A percentile compares a stretch with the other conserved stretches of the same genome.
Evolutionary conservation across 2,888 invertebrate species (phyloP).

Genomic region (Nemotelus nigrinus): DNA sequence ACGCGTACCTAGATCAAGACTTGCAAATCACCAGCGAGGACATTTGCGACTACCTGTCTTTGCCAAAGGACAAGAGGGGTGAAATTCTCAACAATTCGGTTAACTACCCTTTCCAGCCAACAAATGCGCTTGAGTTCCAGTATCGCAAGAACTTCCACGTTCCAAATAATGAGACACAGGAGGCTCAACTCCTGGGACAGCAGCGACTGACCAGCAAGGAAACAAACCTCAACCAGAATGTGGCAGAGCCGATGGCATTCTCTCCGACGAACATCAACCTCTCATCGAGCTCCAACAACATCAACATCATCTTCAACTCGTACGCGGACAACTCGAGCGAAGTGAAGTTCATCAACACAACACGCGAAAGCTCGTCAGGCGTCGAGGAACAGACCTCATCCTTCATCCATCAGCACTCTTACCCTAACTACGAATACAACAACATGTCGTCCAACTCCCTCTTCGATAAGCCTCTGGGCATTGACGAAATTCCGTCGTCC

Average conservation of each 20-base stretch:
- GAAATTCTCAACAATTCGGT: conserved; percentile 63
- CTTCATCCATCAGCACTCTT: conserved; percentile 60
- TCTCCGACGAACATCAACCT: conserved; percentile 62
- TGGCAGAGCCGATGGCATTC: conserved; percentile 49
- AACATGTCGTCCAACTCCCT: conserved; percentile 64
- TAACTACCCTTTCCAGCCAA: conserved; percentile 63
- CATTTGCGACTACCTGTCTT: conserved; percentile 63
- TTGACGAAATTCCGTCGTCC: conserved; percentile 59
- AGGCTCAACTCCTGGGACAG: background rate
- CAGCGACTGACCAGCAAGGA: conserved; percentile 60
- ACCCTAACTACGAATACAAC: conserved; percentile 62
- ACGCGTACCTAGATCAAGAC: conserved; percentile 63
- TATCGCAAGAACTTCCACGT: conserved; percentile 63
- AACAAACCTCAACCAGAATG: conserved; percentile 63
- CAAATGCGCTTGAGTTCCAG: conserved; percentile 63
- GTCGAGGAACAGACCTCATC: conserved; percentile 58
- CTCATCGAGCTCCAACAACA: conserved; percentile 63
- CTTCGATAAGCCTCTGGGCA: conserved; percentile 61
- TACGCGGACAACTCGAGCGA: conserved; percentile 58
- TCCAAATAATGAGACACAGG: conserved; percentile 36
- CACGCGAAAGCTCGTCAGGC: conserved; percentile 56
- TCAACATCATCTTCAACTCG: conserved; percentile 62
- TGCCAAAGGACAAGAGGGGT: conserved; percentile 59
- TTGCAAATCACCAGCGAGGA: conserved; percentile 65
- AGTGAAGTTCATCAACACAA: conserved; percentile 64